phyloP scores from a whole-genome alignment of 2,797 vertebrate species.

The Macropus fuliginosus region DNA sequence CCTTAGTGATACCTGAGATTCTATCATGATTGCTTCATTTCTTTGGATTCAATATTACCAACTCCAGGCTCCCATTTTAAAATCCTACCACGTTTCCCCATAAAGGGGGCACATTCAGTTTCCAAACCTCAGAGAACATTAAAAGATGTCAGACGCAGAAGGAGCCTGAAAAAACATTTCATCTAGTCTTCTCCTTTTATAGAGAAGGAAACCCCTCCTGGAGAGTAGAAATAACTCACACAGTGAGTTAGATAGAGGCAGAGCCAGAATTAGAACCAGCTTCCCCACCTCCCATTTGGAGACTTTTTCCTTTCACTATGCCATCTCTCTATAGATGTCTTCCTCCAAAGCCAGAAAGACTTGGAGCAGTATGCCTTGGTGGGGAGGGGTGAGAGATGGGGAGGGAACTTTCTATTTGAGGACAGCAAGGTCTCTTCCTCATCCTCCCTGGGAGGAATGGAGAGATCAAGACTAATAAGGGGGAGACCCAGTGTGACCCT shows the following conservation, averaged over 20 bases:
- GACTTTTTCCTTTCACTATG: not conserved
- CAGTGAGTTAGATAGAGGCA: not conserved
- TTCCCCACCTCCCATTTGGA: not conserved
- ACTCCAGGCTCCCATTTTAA: not conserved
- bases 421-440: not conserved
- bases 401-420: not conserved
- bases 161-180: not conserved
- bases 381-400: not conserved
- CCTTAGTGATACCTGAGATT: not conserved
- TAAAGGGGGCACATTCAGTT: not conserved
- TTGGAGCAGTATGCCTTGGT: not conserved
- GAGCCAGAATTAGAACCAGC: not conserved
- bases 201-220: not conserved
- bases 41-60: not conserved
- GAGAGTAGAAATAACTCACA: not conserved
- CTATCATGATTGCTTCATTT: not conserved
- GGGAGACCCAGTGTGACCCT: not conserved
- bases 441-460: not conserved
- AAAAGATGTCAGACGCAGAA: not conserved
- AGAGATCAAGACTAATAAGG: not conserved
- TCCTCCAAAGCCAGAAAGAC: not conserved
- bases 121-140: not conserved
- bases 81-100: not conserved
- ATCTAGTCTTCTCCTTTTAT: not conserved
- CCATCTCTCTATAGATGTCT: not conserved